These are phyloP conservation scores for Macquaria ambigua DNA, from an alignment of 2,113 vertebrate genomes.

Conservation along the genomic window DNA sequence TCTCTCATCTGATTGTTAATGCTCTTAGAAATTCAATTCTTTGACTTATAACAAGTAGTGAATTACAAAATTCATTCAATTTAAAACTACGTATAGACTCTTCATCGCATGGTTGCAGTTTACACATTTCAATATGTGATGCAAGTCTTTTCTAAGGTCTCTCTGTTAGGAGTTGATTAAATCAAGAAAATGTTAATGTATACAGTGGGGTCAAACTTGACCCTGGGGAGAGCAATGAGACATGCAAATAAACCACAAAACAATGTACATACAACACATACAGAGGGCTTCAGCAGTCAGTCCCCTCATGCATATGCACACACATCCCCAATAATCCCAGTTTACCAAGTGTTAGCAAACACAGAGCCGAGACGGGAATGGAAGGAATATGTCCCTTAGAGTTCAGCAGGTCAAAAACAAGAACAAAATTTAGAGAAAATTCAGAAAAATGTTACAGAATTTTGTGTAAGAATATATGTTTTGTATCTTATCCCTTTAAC, in stretches of 20 bases:
- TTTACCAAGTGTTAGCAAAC: conserved; percentile 57
- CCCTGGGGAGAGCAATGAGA: neutral
- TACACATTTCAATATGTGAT: neutral
- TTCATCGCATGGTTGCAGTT: neutral
- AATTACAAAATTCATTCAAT: neutral
- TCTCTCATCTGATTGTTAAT: neutral
- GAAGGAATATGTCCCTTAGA: conserved; percentile 19
- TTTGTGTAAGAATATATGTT: neutral
- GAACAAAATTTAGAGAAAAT: too few relatives aligned
- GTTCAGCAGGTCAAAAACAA: conserved; percentile 11
- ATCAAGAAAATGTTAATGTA: neutral
- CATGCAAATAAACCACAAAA: conserved; percentile 10
- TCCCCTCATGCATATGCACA: conserved; percentile 38
- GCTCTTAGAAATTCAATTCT: neutral
- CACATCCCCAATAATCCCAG: conserved; percentile 46
- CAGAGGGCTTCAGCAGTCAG: conserved; percentile 34
- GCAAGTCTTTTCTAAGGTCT: too few relatives aligned
- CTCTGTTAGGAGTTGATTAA: neutral
- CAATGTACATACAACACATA: neutral
- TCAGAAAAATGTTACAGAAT: neutral
- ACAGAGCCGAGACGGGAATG: conserved; percentile 35
- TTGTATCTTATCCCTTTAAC: neutral
- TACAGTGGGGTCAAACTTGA: neutral
- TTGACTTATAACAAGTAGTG: neutral
- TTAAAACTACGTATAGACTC: neutral